These are phyloP conservation scores for Callimorpha dominula DNA, from an alignment of 2,888 invertebrate genomes.

Conservation along the genomic window DNA sequence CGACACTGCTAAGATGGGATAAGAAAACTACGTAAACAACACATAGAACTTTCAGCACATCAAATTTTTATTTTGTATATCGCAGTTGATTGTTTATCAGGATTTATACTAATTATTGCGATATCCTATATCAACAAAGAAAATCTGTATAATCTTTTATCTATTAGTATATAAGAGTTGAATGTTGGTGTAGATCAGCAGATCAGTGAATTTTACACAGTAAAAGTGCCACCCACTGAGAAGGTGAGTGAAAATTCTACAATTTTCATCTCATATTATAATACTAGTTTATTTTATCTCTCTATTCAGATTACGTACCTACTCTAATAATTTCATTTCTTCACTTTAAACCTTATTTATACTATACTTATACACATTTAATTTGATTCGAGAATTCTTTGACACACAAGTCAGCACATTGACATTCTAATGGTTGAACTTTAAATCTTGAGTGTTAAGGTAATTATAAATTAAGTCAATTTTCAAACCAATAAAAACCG, in stretches of 20 bases:
- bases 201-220: conserved; percentile 3
- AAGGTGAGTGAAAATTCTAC: conserved; percentile 14
- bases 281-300: not conserved
- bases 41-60: not conserved
- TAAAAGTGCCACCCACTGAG: not conserved
- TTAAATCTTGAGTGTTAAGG: not conserved
- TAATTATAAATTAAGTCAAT: not conserved
- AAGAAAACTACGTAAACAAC: not conserved
- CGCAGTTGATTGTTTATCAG: conserved; percentile 4
- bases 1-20: not conserved
- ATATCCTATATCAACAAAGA: conserved; percentile 12
- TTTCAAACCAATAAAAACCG: too few relatives aligned
- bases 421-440: not conserved
- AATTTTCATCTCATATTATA: not conserved
- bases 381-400: not conserved
- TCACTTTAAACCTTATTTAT: not conserved
- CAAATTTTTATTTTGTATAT: not conserved
- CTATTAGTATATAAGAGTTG: conserved; percentile 15
- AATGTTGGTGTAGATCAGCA: conserved; percentile 3
- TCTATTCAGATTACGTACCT: not conserved
- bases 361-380: not conserved
- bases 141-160: conserved; percentile 10
- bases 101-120: conserved; percentile 14
- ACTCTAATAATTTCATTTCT: not conserved
- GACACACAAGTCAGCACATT: not conserved